Evolutionary conservation across 2,888 invertebrate genomes (phyloP), one percentile per base, ranked within the genome.

Genomic region (Graphium colonna): DNA sequence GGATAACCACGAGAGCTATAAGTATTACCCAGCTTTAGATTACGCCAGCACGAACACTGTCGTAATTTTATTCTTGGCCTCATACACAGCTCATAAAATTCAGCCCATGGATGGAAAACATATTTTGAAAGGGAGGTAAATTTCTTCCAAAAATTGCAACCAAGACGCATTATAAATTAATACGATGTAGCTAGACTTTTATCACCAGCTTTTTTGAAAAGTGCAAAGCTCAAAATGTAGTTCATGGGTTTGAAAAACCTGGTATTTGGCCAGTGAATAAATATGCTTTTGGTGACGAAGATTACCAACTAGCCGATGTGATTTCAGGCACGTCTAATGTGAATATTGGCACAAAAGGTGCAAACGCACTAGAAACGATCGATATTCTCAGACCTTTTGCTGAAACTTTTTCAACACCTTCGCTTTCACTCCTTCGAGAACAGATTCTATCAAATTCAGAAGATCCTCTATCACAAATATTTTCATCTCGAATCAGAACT

Each of bases 1-100:
- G 49, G 68, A 71, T 44, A 72, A 70, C 53, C 67, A 72, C 51
- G 66, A 67, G 46, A 62, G 60, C 17, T 69, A 73, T 50, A 70
- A 68, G 50, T 69, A 65, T 56, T 63, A 63, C 51, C 64, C 62
- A 52, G 67, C 66, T 51, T 57, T 73, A 41, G 62, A 68, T 18
- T 69, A 61, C 56, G 67, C 67, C 9, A 49, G 56, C 40, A 51
- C 68, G 47, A 68, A 69, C 52, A 58, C 62, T 48, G 55, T 66
- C 28, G 45, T 65, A 31, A 54, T 64, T 26, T 66, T n/a, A 13
- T 65, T 59, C 13, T 61, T 67, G 48, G 56, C 65, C 8, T 64
- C 65, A 36, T 63, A 67, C 68, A n/a, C n/a, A n/a, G n/a, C n/a
- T n/a, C n/a, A n/a, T n/a, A n/a, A n/a, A n/a, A n/a, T n/a, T n/a